Evolutionary conservation across 2,113 vertebrate genomes (phyloP).

Genomic region (Brachionichthys hirsutus): DNA sequence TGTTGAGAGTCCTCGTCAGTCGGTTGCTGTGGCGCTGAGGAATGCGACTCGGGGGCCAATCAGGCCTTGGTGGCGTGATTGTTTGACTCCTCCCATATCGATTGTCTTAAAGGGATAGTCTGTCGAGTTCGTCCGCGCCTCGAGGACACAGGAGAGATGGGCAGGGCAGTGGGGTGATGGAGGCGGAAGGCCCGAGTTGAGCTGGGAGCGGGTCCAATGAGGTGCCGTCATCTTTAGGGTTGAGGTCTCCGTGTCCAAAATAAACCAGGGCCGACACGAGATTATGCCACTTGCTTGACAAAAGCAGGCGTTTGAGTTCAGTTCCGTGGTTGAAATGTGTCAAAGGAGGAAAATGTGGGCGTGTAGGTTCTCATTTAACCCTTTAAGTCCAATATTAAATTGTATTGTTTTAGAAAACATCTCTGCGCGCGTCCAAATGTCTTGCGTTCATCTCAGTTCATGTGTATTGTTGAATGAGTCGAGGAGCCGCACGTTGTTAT

Average conservation of each 20-base stretch:
- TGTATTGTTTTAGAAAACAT: too few relatives aligned
- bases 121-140: slow-evolving; percentile 25
- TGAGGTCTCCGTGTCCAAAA: background rate
- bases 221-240: background rate
- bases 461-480: slow-evolving; percentile 1
- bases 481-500: slow-evolving; percentile 1
- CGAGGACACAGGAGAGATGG: slow-evolving; percentile 16
- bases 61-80: slow-evolving; percentile 65
- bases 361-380: background rate
- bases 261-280: background rate
- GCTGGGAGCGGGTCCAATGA: background rate
- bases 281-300: background rate
- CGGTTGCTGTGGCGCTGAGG: slow-evolving; percentile 20
- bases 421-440: too few relatives aligned
- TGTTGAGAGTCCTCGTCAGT: slow-evolving; percentile 18
- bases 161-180: slow-evolving; percentile 19
- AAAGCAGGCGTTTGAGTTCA: background rate
- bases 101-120: slow-evolving; percentile 69
- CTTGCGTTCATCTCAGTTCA: background rate
- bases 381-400: too few relatives aligned
- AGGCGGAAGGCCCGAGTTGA: background rate
- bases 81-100: slow-evolving; percentile 58
- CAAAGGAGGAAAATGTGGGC: background rate
- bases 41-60: slow-evolving; percentile 58
- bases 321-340: slow-evolving; percentile 2